Conservation (phyloP, 30 jellyfish, hydroid and myxozoan genomes). For the Cassiopea xamachana region DNA sequence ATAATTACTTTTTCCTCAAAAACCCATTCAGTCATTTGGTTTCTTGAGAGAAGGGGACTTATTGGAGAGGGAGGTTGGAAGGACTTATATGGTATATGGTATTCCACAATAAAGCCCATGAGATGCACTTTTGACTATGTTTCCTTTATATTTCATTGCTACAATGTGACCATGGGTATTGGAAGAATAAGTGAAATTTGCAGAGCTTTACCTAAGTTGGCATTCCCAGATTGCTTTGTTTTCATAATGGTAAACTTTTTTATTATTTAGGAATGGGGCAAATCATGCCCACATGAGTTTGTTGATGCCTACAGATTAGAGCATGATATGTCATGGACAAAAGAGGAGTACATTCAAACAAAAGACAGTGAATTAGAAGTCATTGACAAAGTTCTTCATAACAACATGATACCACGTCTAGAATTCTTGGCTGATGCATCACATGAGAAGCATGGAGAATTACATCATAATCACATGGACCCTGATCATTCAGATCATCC, state of each 20-base stretch:
- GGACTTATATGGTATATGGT: too few relatives aligned
- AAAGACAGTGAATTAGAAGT: slow-evolving; percentile 74
- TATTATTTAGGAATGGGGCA: slow-evolving; percentile 87
- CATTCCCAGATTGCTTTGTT: not conserved
- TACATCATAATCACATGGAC: slow-evolving; percentile 41
- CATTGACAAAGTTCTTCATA: slow-evolving; percentile 74
- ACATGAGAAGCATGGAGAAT: slow-evolving; percentile 46
- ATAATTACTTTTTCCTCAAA: too few relatives aligned
- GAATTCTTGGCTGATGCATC: slow-evolving; percentile 79
- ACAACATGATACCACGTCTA: slow-evolving; percentile 82
- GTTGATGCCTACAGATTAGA: slow-evolving; percentile 91
- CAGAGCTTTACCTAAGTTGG: too few relatives aligned
- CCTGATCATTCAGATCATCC: not conserved
- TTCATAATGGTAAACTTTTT: not conserved
- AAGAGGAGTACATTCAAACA: slow-evolving; percentile 69
- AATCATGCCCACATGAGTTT: slow-evolving; percentile 89
- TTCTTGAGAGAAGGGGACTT: too few relatives aligned
- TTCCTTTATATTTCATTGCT: too few relatives aligned
- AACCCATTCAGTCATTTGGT: too few relatives aligned
- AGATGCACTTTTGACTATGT: too few relatives aligned
- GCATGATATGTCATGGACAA: slow-evolving; percentile 97
- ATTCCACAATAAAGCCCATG: too few relatives aligned
- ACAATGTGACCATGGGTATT: too few relatives aligned
- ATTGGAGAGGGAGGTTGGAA: too few relatives aligned
- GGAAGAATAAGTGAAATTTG: too few relatives aligned